Percentiles rank a stretch among this genome's conserved stretches.
Conservation (phyloP, 2,888 invertebrate species). For the Lithophane ornitopus region DNA sequence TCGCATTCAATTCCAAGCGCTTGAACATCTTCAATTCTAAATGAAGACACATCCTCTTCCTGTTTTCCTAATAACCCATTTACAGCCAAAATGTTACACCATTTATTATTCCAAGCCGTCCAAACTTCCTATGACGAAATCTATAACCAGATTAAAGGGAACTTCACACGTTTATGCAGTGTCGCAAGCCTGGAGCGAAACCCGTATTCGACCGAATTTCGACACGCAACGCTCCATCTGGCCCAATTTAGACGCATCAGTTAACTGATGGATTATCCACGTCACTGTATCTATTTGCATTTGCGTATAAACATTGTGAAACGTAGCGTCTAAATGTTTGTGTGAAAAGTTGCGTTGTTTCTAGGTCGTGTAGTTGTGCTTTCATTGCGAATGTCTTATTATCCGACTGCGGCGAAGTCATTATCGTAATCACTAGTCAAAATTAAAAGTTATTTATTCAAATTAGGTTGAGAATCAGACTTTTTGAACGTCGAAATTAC, state of each 20-base stretch:
- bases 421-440: not conserved
- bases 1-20: conserved; percentile 24
- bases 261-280: conserved; percentile 51
- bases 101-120: conserved; percentile 49
- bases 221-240: conserved; percentile 52
- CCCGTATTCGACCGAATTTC: conserved; percentile 57
- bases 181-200: conserved; percentile 54
- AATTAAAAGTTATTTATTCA: too few species aligned
- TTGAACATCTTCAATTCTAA: conserved; percentile 8
- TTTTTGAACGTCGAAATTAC: too few species aligned
- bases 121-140: conserved; percentile 64
- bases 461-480: too few species aligned
- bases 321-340: conserved; percentile 43
- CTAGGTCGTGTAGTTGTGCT: conserved; percentile 3
- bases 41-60: conserved; percentile 45
- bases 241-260: conserved; percentile 61
- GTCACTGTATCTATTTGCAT: conserved; percentile 62
- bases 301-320: conserved; percentile 61
- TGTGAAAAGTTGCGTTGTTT: conserved; percentile 34
- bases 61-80: conserved; percentile 40
- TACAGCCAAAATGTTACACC: conserved; percentile 38
- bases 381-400: not conserved
- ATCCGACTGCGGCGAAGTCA: too few species aligned
- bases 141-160: conserved; percentile 47
- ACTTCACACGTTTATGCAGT: conserved; percentile 42